These are phyloP conservation scores for Exephanes ischioxanthus DNA, from an alignment of 2,888 invertebrate genomes.

Conservation along the genomic window DNA sequence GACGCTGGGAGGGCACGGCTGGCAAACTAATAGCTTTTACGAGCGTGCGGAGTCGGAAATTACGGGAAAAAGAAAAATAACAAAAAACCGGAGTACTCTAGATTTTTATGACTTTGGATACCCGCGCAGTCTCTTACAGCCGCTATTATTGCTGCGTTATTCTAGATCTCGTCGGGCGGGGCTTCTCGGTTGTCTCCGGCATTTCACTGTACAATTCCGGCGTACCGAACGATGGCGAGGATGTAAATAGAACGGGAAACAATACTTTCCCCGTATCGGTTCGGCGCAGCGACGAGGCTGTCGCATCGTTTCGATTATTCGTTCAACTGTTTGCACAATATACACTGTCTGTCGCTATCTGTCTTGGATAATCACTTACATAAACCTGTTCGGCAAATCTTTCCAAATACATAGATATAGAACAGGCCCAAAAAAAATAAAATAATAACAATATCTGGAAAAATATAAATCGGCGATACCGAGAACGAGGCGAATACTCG, in stretches of 20 bases:
- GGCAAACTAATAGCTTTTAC: slow-evolving; percentile 29
- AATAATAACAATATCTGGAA: neutral
- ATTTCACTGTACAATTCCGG: slow-evolving; percentile 10
- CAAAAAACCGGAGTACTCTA: slow-evolving; percentile 26
- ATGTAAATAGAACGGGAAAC: slow-evolving; percentile 23
- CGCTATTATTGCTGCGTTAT: slow-evolving; percentile 21
- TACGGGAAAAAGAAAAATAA: neutral
- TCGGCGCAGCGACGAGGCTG: neutral
- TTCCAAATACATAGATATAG: neutral
- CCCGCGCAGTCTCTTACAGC: neutral
- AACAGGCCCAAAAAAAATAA: neutral
- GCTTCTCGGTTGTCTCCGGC: slow-evolving; percentile 12
- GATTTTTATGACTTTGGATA: slow-evolving; percentile 46
- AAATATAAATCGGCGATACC: slow-evolving; percentile 1
- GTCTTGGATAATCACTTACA: neutral
- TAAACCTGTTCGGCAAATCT: neutral
- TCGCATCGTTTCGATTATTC: neutral
- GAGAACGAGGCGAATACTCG: slow-evolving; percentile 8
- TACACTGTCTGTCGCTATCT: neutral
- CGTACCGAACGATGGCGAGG: slow-evolving; percentile 1
- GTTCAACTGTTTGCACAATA: neutral
- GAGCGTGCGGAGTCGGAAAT: slow-evolving; percentile 27
- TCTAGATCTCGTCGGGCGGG: neutral
- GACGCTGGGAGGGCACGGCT: neutral
- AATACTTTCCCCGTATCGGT: slow-evolving; percentile 15